A percentile compares a stretch with the other conserved stretches of the same genome.
Evolutionary conservation across 2,888 invertebrate species (phyloP).

Genomic region (Polydrusus cervinus): DNA sequence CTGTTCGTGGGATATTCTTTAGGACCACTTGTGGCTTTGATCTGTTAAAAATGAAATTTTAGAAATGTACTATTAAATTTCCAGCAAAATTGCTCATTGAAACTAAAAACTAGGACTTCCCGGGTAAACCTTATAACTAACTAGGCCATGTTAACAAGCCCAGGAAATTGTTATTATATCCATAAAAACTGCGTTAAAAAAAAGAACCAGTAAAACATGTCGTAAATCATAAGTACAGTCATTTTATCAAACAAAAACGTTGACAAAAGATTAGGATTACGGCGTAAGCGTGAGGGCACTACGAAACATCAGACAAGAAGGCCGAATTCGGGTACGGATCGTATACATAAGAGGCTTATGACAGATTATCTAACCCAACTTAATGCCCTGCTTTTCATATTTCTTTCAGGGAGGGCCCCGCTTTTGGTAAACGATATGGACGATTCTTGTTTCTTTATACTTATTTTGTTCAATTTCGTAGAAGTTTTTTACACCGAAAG

Average conservation of each 20-base stretch:
- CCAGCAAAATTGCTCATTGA: no score
- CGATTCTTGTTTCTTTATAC: not conserved
- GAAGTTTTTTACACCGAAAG: no score
- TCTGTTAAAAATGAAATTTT: no score
- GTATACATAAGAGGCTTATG: constrained; percentile 24
- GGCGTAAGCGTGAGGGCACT: constrained; percentile 23
- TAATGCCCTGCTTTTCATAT: constrained; percentile 28
- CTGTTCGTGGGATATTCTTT: no score
- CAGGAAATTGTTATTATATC: not conserved
- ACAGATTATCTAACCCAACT: constrained; percentile 20
- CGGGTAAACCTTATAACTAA: no score
- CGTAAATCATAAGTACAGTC: constrained; percentile 13
- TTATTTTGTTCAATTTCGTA: not conserved
- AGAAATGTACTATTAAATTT: no score
- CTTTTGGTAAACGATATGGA: not conserved
- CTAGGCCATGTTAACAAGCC: no score
- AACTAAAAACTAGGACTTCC: no score
- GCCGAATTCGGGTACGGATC: constrained; percentile 10
- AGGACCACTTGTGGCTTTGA: no score
- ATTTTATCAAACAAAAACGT: constrained; percentile 36
- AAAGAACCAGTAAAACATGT: constrained; percentile 11
- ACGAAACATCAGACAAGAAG: constrained; percentile 10
- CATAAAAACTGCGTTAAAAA: not conserved
- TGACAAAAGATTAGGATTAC: constrained; percentile 45
- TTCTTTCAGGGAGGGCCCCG: constrained; percentile 2